Base-by-base conservation (phyloP, 2,888 invertebrate species). In the Opisthograptis luteolata region DNA sequence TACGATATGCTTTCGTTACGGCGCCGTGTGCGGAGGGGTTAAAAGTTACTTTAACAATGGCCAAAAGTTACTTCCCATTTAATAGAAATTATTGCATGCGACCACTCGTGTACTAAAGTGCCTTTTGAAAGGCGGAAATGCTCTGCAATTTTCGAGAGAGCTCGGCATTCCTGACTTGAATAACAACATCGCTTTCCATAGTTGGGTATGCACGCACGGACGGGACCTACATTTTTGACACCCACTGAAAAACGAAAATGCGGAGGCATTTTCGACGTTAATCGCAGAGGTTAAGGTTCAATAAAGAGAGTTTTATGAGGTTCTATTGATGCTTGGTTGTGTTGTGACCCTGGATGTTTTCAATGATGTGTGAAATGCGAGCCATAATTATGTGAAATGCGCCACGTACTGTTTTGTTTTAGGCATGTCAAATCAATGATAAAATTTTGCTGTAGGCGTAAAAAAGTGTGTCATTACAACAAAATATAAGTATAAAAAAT, bases 91-190 rank as follows among this genome's bases (percentile, higher is more conserved):
- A 61, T 53, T 55, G 60, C 49, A 52, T 40, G 42, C 10, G 49
- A 13, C 52, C 28, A 47, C 40, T 55, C 50, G 54, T 60, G 55
- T 55, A 52, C 36, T 10, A 48, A 53, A 42, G 52, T 40, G 53
- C 34, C 34, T 36, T 48, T 44, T 53, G 42, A 57, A 52, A 55
- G 39, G 50, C 60, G 52, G 44, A 41, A 55, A 39, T 41, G 41
- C 47, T 62, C 60, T 55, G 52, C 32, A 55, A 65, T 66, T 60
- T 65, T 68, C 60, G 59, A 52, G 17, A 52, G 44, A 40, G 42
- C 45, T 62, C 64, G 62, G 55, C 7, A 46, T 36, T 54, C 55
- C 57, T 47, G 66, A 58, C 66, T 65, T 62, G 70, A 73, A 73
- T 73, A 70, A 62, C 60, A 70, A 73, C 32, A 28, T 12, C 35